These are phyloP conservation scores for Centrocercus urophasianus DNA, from an alignment of 2,113 vertebrate species.

Conservation along the genomic window DNA sequence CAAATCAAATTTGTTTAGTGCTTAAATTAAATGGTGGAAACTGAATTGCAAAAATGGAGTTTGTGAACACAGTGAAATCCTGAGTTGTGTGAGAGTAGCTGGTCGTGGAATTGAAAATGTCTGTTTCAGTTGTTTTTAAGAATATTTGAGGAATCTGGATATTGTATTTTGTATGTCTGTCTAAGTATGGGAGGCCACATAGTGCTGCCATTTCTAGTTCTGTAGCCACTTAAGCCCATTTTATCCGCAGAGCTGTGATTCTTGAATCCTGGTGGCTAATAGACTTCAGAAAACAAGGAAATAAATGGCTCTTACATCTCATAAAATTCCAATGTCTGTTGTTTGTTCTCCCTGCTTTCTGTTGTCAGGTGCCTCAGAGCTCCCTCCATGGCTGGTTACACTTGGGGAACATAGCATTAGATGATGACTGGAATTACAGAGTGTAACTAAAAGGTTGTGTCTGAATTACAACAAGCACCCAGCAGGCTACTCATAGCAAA, in stretches of 20 bases:
- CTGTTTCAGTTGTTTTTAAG: neutral
- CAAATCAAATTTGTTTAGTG: neutral
- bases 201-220: neutral
- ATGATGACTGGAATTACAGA: neutral
- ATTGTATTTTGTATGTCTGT: neutral
- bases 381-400: neutral
- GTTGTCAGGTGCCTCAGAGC: neutral
- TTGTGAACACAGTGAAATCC: neutral
- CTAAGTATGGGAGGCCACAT: neutral
- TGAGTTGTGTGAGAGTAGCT: neutral
- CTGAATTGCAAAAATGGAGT: neutral
- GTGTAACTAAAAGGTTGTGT: neutral
- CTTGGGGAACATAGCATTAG: neutral
- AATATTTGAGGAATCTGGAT: neutral
- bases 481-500: neutral
- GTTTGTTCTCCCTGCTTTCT: neutral
- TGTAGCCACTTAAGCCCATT: neutral
- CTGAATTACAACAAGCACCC: neutral
- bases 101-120: neutral
- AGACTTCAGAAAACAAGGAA: neutral
- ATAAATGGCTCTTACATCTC: neutral
- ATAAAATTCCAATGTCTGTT: neutral
- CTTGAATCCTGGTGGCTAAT: neutral
- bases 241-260: neutral
- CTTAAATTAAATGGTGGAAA: neutral